A percentile compares a stretch with the other conserved stretches of the same genome.
Evolutionary conservation across 2,888 invertebrate genomes (phyloP).

Genomic region (Frankliniella intonsa): DNA sequence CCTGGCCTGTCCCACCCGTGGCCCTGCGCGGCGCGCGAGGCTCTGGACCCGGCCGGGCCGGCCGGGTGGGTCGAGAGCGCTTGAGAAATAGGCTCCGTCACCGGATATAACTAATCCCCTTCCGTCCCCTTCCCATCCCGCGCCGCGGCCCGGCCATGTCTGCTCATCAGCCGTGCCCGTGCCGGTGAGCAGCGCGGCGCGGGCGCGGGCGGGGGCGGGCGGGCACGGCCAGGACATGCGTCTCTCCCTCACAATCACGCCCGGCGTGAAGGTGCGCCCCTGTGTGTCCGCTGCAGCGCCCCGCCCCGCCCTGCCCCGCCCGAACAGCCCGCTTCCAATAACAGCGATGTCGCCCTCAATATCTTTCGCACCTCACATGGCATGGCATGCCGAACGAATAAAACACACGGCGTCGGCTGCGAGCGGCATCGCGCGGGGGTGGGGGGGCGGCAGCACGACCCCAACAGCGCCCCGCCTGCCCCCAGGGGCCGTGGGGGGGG

Average conservation of each 20-base stretch:
- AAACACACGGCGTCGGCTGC: too few species aligned
- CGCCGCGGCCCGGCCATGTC: slow-evolving; percentile 44
- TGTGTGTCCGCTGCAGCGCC: too few species aligned
- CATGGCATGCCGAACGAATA: too few species aligned
- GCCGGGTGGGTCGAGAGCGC: not conserved
- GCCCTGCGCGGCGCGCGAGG: too few species aligned
- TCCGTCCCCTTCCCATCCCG: not conserved
- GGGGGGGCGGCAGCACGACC: not conserved
- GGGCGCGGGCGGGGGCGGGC: not conserved
- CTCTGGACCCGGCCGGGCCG: too few species aligned
- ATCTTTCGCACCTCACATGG: too few species aligned
- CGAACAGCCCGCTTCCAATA: too few species aligned
- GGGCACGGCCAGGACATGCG: not conserved
- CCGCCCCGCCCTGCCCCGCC: too few species aligned
- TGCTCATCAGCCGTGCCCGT: not conserved
- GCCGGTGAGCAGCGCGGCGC: not conserved
- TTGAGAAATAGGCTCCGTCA: not conserved
- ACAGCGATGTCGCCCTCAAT: too few species aligned
- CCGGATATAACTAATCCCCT: slow-evolving; percentile 16
- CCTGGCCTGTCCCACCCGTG: not conserved
- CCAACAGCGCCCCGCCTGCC: not conserved
- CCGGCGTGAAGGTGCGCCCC: too few species aligned
- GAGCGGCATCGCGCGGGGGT: too few species aligned
- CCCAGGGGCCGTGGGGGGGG: not conserved
- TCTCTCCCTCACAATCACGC: too few species aligned